A percentile compares a stretch with the other conserved stretches of the same genome.
Evolutionary conservation across 2,888 invertebrate species (phyloP).

Genomic region (Drosophila quinaria): DNA sequence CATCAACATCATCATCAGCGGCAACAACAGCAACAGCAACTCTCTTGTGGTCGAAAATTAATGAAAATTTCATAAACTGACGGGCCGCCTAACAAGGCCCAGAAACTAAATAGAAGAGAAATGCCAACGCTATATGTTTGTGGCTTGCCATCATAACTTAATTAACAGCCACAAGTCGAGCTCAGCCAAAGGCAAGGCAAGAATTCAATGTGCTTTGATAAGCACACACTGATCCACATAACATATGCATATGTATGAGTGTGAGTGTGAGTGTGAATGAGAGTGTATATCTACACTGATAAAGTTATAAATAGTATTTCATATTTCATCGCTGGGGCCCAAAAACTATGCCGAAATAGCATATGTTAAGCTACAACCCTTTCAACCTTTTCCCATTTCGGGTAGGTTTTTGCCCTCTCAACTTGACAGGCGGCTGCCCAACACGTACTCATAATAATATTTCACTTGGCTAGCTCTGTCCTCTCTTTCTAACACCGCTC

Average conservation of each 20-base stretch:
- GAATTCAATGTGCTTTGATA: constrained; percentile 63
- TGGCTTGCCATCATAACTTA: constrained; percentile 80
- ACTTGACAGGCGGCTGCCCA: constrained; percentile 46
- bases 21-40: constrained; percentile 40
- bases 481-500: background rate
- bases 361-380: constrained; percentile 72
- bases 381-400: constrained; percentile 35
- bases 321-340: constrained; percentile 55
- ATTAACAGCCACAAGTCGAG: constrained; percentile 76
- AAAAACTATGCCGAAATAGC: constrained; percentile 69
- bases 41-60: constrained; percentile 81
- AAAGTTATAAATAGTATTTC: constrained; percentile 73
- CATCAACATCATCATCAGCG: constrained; percentile 38
- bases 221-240: constrained; percentile 26
- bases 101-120: constrained; percentile 33
- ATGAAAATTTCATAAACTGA: constrained; percentile 82
- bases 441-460: constrained; percentile 76
- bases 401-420: constrained; percentile 30
- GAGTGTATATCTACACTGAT: constrained; percentile 51
- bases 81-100: constrained; percentile 45
- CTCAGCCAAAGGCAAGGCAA: constrained; percentile 61
- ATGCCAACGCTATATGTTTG: constrained; percentile 62
- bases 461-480: constrained; percentile 52
- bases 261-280: too few relatives aligned
- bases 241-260: constrained; percentile 2